phyloP scores from a whole-genome alignment of 2,797 vertebrate genomes.

The Microcaecilia unicolor region DNA sequence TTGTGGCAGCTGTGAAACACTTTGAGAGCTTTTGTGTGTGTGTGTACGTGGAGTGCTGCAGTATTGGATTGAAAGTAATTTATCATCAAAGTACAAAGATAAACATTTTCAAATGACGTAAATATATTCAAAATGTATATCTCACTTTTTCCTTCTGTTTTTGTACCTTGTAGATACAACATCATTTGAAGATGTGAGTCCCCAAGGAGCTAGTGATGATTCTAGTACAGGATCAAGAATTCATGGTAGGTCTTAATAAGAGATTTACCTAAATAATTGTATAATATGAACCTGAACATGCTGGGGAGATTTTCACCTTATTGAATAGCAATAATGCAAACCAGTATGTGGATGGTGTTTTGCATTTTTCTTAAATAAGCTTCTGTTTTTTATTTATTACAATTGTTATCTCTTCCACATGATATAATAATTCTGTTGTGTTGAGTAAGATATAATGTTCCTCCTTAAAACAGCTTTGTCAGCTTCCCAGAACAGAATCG shows the following conservation, averaged over 20 bases:
- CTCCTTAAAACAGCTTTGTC: too few relatives aligned
- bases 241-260: slow-evolving; percentile 79
- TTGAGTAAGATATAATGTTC: too few relatives aligned
- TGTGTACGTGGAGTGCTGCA: slow-evolving; percentile 16
- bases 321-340: slow-evolving; percentile 22
- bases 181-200: slow-evolving; percentile 83
- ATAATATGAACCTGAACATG: slow-evolving; percentile 26
- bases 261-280: slow-evolving; percentile 16
- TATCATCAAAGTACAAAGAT: not conserved
- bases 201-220: slow-evolving; percentile 70
- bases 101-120: not conserved
- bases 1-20: not conserved
- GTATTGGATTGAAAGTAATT: slow-evolving; percentile 7
- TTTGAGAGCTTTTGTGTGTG: slow-evolving; percentile 4
- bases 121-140: slow-evolving; percentile 13
- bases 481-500: too few relatives aligned
- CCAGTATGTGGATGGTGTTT: slow-evolving; percentile 37
- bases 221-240: slow-evolving; percentile 67
- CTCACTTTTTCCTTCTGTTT: slow-evolving; percentile 40
- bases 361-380: slow-evolving; percentile 8
- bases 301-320: slow-evolving; percentile 8
- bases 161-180: slow-evolving; percentile 54
- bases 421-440: too few relatives aligned
- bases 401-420: too few relatives aligned
- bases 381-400: slow-evolving; percentile 23